Evolutionary conservation across 2,888 invertebrate genomes (phyloP).

Genomic region (Neelides folsomi): DNA sequence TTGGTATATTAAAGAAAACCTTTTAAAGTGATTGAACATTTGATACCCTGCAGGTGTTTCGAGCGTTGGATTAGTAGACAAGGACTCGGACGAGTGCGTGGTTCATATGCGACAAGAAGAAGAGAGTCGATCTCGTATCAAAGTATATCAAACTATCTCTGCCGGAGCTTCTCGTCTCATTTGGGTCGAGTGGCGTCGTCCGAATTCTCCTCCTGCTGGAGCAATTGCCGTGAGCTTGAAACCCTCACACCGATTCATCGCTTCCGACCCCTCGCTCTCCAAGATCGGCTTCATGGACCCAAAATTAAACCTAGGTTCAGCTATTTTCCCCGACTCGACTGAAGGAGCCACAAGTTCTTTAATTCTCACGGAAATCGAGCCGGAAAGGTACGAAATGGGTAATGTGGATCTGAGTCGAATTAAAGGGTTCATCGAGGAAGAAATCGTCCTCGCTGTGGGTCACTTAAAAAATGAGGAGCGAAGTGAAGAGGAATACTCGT

Average conservation of each 20-base stretch:
- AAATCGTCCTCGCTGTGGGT: conserved; percentile 23
- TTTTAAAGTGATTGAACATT: too few species aligned
- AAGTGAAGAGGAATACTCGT: conserved; percentile 1
- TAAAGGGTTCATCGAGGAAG: conserved; percentile 28
- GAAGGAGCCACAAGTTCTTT: conserved; percentile 46
- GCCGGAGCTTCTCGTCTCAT: conserved; percentile 60
- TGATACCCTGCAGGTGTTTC: too few species aligned
- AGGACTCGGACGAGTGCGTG: conserved; percentile 12
- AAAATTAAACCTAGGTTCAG: conserved; percentile 45
- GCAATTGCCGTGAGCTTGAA: conserved; percentile 43
- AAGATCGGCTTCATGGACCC: conserved; percentile 58
- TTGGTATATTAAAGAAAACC: too few species aligned
- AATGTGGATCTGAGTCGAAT: conserved; percentile 42
- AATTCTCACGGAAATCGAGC: conserved; percentile 66
- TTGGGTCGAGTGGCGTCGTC: conserved; percentile 65
- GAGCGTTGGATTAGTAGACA: conserved; percentile 19
- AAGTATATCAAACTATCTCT: conserved; percentile 29
- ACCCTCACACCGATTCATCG: conserved; percentile 22
- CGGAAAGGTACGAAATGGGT: conserved; percentile 58
- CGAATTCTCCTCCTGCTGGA: conserved; percentile 50
- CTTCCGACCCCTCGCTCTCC: conserved; percentile 19
- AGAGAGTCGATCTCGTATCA: conserved; percentile 20
- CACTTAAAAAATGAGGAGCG: conserved; percentile 7
- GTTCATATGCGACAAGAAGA: conserved; percentile 11
- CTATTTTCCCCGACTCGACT: conserved; percentile 39